Conservation (phyloP, 2,797 vertebrate species). For the Setipinna tenuifilis region DNA sequence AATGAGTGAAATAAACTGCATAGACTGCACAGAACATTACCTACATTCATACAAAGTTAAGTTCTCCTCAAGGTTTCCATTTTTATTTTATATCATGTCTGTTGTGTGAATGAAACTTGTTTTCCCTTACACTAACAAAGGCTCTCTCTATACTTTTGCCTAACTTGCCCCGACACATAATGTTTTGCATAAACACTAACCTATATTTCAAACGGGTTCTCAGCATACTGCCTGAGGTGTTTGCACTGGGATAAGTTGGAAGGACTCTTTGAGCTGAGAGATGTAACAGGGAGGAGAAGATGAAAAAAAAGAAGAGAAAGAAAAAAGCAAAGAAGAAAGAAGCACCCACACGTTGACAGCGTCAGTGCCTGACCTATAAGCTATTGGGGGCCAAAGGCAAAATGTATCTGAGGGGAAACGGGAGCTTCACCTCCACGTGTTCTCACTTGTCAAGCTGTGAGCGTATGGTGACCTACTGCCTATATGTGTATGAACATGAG, state of each 20-base stretch:
- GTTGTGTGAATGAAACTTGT: neutral
- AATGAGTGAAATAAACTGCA: neutral
- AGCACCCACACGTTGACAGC: neutral
- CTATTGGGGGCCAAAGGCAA: neutral
- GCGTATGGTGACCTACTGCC: neutral
- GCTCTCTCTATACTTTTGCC: neutral
- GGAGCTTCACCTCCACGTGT: neutral
- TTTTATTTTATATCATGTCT: neutral
- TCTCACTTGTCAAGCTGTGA: neutral
- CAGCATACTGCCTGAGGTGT: neutral
- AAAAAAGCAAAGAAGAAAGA: too few relatives aligned
- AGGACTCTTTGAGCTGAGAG: neutral
- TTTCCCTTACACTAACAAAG: neutral
- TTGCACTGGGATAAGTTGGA: neutral
- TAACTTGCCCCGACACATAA: neutral
- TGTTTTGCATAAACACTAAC: neutral
- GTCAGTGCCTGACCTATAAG: neutral
- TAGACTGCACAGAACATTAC: neutral
- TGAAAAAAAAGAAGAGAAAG: too few relatives aligned
- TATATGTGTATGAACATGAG: neutral
- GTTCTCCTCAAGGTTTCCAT: neutral
- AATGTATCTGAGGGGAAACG: neutral
- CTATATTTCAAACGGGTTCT: neutral
- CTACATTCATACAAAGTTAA: neutral
- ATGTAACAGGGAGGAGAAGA: neutral